Evolutionary conservation across 2,113 vertebrate species (phyloP).

Genomic region (Odocoileus hemionus): DNA sequence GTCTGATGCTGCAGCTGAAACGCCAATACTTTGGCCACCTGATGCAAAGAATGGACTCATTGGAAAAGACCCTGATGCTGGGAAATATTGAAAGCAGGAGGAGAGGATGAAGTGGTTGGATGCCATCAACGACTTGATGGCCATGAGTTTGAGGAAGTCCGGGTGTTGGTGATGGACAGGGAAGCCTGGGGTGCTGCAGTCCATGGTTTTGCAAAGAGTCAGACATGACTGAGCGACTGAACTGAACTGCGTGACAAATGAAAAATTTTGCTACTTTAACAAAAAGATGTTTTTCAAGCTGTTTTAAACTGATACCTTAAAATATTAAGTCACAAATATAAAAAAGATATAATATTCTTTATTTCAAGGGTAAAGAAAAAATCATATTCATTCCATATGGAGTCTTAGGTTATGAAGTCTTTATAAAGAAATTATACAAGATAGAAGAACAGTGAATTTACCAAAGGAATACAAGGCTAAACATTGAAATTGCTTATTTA

Average conservation of each 20-base stretch:
- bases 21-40: background rate
- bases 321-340: background rate
- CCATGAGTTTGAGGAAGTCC: background rate
- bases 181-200: background rate
- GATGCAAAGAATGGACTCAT: background rate
- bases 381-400: background rate
- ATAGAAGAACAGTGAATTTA: slow-evolving; percentile 56
- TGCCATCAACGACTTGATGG: background rate
- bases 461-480: slow-evolving; percentile 41
- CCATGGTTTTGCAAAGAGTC: background rate
- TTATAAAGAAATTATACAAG: slow-evolving; percentile 46
- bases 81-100: background rate
- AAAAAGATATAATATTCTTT: background rate
- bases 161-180: background rate
- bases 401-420: background rate
- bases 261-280: slow-evolving; percentile 21
- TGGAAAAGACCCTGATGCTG: background rate
- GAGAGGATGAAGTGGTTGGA: background rate
- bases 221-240: background rate
- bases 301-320: background rate
- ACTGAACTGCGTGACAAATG: background rate
- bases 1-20: background rate
- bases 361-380: slow-evolving; percentile 40
- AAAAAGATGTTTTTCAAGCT: background rate
- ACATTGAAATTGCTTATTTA: slow-evolving; percentile 62